phyloP scores from a whole-genome alignment of 2,888 invertebrate species.

The Bombylius discolor region DNA sequence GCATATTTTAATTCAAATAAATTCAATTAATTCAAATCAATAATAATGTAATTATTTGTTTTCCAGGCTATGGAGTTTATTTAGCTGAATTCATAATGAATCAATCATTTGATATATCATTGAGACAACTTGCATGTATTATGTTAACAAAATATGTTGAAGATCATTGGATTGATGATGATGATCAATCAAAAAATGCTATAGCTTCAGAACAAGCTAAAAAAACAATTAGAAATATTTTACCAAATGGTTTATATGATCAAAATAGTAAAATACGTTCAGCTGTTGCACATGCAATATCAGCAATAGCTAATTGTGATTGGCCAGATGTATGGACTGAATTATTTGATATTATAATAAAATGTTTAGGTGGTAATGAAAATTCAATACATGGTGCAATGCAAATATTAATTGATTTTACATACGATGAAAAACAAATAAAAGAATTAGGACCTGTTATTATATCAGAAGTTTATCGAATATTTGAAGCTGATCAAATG shows the following conservation, averaged over 20 bases:
- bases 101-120: constrained; percentile 43
- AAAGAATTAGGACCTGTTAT: constrained; percentile 54
- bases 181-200: constrained; percentile 37
- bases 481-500: constrained; percentile 45
- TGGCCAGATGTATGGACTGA: constrained; percentile 62
- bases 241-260: constrained; percentile 52
- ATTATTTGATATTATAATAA: constrained; percentile 52
- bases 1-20: neutral
- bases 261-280: constrained; percentile 52
- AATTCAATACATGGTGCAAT: constrained; percentile 57
- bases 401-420: constrained; percentile 55
- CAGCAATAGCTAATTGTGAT: constrained; percentile 57
- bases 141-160: constrained; percentile 59
- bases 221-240: constrained; percentile 46
- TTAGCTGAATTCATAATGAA: constrained; percentile 54
- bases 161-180: constrained; percentile 49
- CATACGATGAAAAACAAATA: constrained; percentile 54
- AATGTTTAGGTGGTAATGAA: constrained; percentile 45
- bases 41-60: neutral
- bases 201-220: constrained; percentile 43
- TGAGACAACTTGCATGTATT: constrained; percentile 57
- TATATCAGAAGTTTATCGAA: constrained; percentile 54
- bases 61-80: constrained; percentile 45
- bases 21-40: neutral
- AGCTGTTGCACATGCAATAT: constrained; percentile 56